phyloP scores from a whole-genome alignment of 2,113 vertebrate genomes.

The Lutjanus erythropterus region DNA sequence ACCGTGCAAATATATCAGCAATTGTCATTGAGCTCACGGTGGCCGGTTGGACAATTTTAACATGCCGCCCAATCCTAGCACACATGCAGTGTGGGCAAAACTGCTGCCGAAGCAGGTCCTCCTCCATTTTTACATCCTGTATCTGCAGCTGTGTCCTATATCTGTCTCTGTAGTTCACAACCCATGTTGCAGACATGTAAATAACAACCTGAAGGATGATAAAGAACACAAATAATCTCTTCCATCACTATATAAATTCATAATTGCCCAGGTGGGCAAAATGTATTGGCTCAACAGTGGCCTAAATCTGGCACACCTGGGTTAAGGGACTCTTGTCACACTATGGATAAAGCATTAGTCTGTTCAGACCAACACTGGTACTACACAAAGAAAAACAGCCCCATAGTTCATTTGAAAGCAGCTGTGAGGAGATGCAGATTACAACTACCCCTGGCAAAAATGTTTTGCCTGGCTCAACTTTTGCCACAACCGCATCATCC shows the following conservation, averaged over 20 bases:
- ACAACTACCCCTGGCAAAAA: background rate
- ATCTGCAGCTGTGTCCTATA: constrained; percentile 12
- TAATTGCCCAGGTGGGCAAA: background rate
- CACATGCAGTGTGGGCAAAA: background rate
- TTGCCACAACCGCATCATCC: no score
- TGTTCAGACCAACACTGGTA: background rate
- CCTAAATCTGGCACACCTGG: constrained; percentile 4
- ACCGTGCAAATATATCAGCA: no score
- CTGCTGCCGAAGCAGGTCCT: background rate
- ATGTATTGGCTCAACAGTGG: background rate
- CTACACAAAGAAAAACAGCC: background rate
- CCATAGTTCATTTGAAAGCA: background rate
- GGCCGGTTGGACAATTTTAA: no score
- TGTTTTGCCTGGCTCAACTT: background rate
- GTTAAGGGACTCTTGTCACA: background rate
- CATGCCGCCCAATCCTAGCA: no score
- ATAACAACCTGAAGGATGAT: background rate
- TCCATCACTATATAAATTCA: background rate
- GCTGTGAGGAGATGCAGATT: background rate
- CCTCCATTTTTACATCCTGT: background rate
- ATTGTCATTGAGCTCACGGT: no score
- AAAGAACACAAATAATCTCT: background rate
- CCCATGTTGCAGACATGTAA: background rate
- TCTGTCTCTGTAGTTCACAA: background rate
- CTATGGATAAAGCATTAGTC: background rate